These are phyloP conservation scores for Melinopterus prodromus DNA, from an alignment of 2,888 invertebrate species.

Conservation along the genomic window DNA sequence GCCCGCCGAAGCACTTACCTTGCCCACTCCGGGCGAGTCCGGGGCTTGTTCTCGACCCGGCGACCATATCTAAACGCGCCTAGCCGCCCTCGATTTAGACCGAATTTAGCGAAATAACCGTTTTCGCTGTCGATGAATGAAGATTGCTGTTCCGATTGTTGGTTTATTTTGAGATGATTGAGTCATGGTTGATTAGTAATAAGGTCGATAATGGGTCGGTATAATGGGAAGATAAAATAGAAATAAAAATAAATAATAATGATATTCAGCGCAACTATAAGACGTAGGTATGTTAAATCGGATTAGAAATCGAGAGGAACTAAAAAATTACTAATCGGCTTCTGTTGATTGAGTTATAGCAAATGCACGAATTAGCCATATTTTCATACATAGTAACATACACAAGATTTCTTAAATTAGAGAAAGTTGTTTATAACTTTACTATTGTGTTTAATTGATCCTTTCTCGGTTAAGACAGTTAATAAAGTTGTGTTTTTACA, in stretches of 20 bases:
- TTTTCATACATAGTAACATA: too few species aligned
- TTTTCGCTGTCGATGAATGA: neutral
- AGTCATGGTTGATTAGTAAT: neutral
- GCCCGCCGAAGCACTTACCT: conserved; percentile 29
- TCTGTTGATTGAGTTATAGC: too few species aligned
- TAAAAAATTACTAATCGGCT: too few species aligned
- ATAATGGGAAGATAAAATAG: neutral
- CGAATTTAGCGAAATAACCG: neutral
- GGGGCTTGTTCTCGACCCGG: conserved; percentile 35
- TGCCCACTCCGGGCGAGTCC: conserved; percentile 32
- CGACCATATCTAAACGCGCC: conserved; percentile 31
- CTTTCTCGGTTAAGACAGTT: too few species aligned
- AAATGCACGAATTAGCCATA: too few species aligned
- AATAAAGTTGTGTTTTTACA: too few species aligned
- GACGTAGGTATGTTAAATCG: too few species aligned
- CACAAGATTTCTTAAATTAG: too few species aligned
- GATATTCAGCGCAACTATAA: too few species aligned
- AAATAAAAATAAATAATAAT: neutral
- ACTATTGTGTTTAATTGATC: too few species aligned
- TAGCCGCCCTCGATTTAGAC: neutral
- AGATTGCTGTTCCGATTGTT: neutral
- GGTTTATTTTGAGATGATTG: neutral
- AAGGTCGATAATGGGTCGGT: neutral
- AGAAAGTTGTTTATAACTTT: too few species aligned
- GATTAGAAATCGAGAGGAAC: too few species aligned